Conservation (phyloP, 2,113 vertebrate species). For the Irena cyanogastra region DNA sequence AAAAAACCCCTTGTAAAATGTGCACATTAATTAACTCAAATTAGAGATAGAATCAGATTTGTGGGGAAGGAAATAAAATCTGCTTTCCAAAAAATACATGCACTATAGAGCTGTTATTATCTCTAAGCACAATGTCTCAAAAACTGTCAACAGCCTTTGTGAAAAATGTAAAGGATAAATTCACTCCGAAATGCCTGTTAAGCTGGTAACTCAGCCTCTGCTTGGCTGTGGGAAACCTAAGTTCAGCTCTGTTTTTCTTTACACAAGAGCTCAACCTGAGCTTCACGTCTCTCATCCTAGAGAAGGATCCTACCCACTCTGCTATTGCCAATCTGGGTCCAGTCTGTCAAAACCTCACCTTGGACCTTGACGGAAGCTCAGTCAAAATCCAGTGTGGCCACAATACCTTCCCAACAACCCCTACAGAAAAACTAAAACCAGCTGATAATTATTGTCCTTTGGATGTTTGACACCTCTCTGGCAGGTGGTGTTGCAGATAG, state of each 20-base stretch:
- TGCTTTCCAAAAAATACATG: background rate
- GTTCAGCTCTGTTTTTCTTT: background rate
- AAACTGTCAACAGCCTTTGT: background rate
- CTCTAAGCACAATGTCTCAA: background rate
- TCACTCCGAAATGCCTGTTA: background rate
- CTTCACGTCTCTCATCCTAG: background rate
- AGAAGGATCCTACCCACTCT: background rate
- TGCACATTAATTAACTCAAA: background rate
- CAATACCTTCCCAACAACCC: background rate
- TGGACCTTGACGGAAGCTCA: background rate
- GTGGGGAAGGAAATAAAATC: background rate
- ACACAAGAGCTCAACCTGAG: background rate
- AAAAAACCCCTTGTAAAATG: background rate
- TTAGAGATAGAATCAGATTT: background rate
- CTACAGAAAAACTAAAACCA: background rate
- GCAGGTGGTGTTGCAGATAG: background rate
- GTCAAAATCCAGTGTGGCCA: background rate
- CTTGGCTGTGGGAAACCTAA: background rate
- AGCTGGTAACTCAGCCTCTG: background rate
- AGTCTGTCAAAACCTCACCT: background rate
- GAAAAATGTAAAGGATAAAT: background rate
- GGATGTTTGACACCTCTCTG: background rate
- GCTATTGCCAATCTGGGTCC: background rate
- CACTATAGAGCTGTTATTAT: background rate
- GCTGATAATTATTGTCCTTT: background rate